Base-by-base conservation (phyloP, 1,140 invertebrate genomes). In the Oreohelix idahoensis region DNA sequence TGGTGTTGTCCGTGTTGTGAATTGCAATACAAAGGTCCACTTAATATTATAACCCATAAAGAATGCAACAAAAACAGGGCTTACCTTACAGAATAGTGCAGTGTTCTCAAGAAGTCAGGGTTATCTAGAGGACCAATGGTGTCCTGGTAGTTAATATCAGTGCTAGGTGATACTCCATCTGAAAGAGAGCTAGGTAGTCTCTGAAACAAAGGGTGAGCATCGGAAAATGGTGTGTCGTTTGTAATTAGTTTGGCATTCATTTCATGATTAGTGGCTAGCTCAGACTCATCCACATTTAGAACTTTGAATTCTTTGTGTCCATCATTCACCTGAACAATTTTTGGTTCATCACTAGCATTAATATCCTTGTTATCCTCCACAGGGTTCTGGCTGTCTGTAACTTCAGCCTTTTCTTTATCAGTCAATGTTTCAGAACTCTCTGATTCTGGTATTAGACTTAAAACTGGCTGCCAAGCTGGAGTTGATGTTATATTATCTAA, bases 111-210 rank as follows among this genome's bases (percentile, higher is more conserved):
- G 63, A 82, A 82, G 29, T 42, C 70, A 26, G 80, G 80, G 36
- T 82, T 82, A 2, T 82, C 80, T 29, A 82, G 29, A 20, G 80
- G 80, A 1, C 80, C 80, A 58, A 82, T 82, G 11, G 80, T 82
- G 71, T 82, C 80, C 17, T 82, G 80, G n/a, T 74, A 15, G 26
- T 53, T 74, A 32, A 49, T 81, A 5, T 81, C 79, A 45, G 51
- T 66, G 38, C 58, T 69, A n/a, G 49, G 78, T 53, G 78, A 38
- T 11, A 53, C 4, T 20, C 17, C 38, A 23, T 79, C 58, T 4
- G 35, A 53, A 35, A 39, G 71, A 26, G 13, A 13, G 29, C 49
- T 32, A 53, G 32, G 75, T 35, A 11, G 45, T 51, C 75, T 29
- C 36, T 51, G n/a, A 77, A 53, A n/a, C 11, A 32, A 17, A 17